A percentile compares a stretch with the other conserved stretches of the same genome.
Evolutionary conservation across 2,797 vertebrate genomes (phyloP).

Genomic region (Halcyon badia): DNA sequence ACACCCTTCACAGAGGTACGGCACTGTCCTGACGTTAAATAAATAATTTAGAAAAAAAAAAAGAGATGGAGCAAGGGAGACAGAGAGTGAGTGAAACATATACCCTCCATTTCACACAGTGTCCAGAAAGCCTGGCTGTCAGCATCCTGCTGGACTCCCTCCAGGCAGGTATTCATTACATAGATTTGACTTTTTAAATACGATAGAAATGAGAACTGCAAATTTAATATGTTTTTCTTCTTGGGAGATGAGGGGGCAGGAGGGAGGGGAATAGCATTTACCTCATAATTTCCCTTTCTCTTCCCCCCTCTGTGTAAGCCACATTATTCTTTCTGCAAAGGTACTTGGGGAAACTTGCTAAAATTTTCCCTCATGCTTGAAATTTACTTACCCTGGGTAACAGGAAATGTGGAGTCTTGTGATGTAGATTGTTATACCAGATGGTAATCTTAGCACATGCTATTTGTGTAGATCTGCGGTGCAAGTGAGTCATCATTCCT

Average conservation of each 20-base stretch:
- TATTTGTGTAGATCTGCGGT: conserved; percentile 82
- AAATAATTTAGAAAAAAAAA: background rate
- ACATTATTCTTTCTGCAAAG: conserved; percentile 82
- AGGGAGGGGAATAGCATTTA: conserved; percentile 69
- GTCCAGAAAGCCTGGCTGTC: conserved; percentile 41
- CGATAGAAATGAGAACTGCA: conserved; percentile 49
- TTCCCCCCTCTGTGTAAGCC: conserved; percentile 71
- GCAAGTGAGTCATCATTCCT: conserved; percentile 81
- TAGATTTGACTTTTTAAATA: conserved; percentile 66
- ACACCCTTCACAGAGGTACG: accelerated
- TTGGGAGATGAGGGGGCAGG: conserved; percentile 53
- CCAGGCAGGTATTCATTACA: conserved; percentile 66
- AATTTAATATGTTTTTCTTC: conserved; percentile 70
- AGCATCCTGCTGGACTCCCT: background rate
- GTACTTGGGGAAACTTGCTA: conserved; percentile 87
- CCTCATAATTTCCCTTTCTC: conserved; percentile 78
- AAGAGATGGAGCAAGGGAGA: background rate
- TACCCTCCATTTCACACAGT: conserved; percentile 7
- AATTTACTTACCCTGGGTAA: conserved; percentile 86
- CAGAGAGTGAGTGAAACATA: background rate
- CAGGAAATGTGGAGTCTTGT: conserved; percentile 87
- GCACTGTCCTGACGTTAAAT: background rate
- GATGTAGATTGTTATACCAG: conserved; percentile 89
- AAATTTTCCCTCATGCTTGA: conserved; percentile 87
- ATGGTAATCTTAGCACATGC: conserved; percentile 85